Percentiles rank a stretch among this genome's conserved stretches.
Conservation (phyloP, 2,113 vertebrate genomes). For the Rousettus leschenaultii region DNA sequence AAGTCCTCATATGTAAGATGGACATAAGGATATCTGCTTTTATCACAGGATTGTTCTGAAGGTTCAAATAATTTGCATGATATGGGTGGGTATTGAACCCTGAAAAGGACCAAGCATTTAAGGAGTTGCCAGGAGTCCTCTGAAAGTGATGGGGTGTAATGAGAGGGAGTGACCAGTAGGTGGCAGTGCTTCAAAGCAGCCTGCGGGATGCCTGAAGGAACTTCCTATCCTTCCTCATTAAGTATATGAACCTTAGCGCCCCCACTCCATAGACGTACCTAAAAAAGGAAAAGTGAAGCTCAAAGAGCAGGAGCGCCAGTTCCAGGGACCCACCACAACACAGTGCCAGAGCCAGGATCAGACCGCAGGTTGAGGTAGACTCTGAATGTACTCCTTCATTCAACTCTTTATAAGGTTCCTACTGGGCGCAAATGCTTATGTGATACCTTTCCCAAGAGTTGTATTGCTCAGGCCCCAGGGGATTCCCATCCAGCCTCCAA, state of each 20-base stretch:
- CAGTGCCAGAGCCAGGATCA: neutral
- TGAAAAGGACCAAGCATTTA: neutral
- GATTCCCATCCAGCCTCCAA: neutral
- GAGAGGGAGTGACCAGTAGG: conserved; percentile 63
- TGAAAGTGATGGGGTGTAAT: conserved; percentile 4
- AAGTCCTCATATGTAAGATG: neutral
- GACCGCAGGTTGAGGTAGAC: neutral
- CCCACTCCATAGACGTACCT: neutral
- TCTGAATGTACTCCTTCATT: neutral
- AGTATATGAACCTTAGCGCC: neutral
- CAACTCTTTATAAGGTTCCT: neutral
- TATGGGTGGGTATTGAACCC: neutral
- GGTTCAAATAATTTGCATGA: neutral
- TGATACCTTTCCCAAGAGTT: neutral
- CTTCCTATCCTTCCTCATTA: neutral
- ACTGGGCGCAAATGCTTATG: accelerated
- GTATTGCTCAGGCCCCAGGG: neutral
- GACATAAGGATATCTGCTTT: neutral
- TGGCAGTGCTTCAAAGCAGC: conserved; percentile 72
- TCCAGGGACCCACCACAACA: neutral
- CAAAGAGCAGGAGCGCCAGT: neutral
- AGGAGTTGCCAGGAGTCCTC: neutral
- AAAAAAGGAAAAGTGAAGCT: neutral
- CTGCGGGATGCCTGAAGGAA: neutral
- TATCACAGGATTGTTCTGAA: neutral